Conservation (phyloP, 2,888 invertebrate species). For the Drosophila merina region DNA sequence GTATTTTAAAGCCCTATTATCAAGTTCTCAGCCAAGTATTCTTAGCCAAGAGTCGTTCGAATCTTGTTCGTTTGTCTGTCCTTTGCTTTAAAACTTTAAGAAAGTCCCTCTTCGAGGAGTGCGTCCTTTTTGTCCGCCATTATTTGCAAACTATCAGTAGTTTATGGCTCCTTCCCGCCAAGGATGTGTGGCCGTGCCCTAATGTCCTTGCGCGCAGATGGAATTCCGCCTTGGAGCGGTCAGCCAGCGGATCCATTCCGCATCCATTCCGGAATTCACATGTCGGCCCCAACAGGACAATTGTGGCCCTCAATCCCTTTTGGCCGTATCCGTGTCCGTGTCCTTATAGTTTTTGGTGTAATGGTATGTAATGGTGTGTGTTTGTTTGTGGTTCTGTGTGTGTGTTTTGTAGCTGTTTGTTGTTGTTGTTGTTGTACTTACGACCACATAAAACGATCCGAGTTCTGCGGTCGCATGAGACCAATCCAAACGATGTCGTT, state of each 20-base stretch:
- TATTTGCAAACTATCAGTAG: constrained; percentile 3
- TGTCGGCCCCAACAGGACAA: constrained; percentile 55
- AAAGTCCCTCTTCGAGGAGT: not conserved
- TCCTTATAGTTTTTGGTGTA: constrained; percentile 5
- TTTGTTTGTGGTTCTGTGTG: constrained; percentile 1
- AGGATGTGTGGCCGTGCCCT: not conserved
- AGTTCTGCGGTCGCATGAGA: constrained; percentile 89
- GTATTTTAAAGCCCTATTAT: not conserved
- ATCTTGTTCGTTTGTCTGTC: not conserved
- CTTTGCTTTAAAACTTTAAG: not conserved
- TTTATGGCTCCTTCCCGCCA: not conserved
- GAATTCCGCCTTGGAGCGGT: not conserved
- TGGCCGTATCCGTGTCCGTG: constrained; percentile 2
- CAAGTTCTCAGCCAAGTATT: not conserved
- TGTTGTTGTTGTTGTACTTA: constrained; percentile 84
- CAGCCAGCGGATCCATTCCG: constrained; percentile 14
- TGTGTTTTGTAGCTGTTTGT: constrained; percentile 19
- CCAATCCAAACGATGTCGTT: constrained; percentile 92
- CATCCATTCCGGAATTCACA: constrained; percentile 40
- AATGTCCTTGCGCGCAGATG: not conserved
- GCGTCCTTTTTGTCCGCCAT: constrained; percentile 2
- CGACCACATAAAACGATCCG: constrained; percentile 91
- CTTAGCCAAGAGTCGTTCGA: not conserved
- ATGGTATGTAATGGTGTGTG: not conserved
- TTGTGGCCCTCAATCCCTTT: constrained; percentile 46